Evolutionary conservation across 2,797 vertebrate species (phyloP).

Genomic region (Anableps anableps): DNA sequence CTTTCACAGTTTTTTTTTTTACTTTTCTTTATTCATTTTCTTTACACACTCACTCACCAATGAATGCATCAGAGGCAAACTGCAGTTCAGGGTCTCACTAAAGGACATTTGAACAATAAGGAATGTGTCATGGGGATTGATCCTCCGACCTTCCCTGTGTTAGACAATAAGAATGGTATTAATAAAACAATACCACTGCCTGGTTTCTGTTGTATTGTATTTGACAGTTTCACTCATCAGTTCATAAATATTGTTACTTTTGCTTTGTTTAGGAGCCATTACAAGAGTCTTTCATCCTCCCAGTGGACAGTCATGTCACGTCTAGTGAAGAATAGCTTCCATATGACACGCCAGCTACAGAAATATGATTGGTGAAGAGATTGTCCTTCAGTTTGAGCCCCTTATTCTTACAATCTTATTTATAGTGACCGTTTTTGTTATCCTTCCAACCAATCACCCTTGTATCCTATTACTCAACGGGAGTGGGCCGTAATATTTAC

Average conservation of each 20-base stretch:
- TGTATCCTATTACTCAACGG: neutral
- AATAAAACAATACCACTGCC: neutral
- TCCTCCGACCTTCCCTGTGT: neutral
- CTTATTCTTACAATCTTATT: neutral
- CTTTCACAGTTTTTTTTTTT: neutral
- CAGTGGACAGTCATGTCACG: neutral
- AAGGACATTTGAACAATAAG: neutral
- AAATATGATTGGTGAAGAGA: neutral
- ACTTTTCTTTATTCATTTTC: neutral
- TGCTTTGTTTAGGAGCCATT: neutral
- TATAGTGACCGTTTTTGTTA: neutral
- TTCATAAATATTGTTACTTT: neutral
- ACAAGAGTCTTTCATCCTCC: neutral
- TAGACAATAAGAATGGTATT: neutral
- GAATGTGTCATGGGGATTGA: constrained; percentile 4
- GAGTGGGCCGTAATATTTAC: neutral
- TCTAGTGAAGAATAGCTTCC: neutral
- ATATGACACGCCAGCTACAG: neutral
- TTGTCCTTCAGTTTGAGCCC: neutral
- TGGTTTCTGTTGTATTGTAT: too few relatives aligned
- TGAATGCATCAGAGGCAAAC: neutral
- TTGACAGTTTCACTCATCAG: neutral
- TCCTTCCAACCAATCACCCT: neutral
- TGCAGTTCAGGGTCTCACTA: neutral
- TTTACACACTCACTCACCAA: neutral